phyloP scores from a whole-genome alignment of 2,888 invertebrate species.

The Trisateles emortualis region DNA sequence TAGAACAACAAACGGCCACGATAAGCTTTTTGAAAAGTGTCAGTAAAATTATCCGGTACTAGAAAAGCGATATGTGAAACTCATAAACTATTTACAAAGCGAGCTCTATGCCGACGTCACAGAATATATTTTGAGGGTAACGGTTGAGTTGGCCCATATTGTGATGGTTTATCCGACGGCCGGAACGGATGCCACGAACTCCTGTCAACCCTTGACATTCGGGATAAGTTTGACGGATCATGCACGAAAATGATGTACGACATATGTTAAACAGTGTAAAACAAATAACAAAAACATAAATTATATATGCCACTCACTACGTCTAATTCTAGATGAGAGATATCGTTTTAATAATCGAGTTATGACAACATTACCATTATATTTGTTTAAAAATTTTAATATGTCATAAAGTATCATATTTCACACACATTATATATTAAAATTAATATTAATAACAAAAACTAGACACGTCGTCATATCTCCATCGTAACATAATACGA shows the following conservation, averaged over 20 bases:
- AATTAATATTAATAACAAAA: constrained; percentile 55
- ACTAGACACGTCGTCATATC: constrained; percentile 47
- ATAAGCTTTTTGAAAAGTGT: constrained; percentile 64
- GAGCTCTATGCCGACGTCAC: constrained; percentile 44
- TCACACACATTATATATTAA: constrained; percentile 44
- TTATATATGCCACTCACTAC: constrained; percentile 40
- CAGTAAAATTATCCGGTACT: constrained; percentile 49
- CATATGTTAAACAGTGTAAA: constrained; percentile 61
- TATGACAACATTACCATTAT: constrained; percentile 51
- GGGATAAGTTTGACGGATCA: constrained; percentile 81
- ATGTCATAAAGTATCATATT: constrained; percentile 58
- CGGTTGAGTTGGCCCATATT: constrained; percentile 47
- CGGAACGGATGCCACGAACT: constrained; percentile 78
- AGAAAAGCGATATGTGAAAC: constrained; percentile 64
- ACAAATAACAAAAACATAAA: constrained; percentile 46
- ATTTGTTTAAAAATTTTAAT: constrained; percentile 46
- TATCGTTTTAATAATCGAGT: constrained; percentile 42
- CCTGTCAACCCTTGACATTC: constrained; percentile 83
- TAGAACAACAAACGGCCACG: constrained; percentile 27
- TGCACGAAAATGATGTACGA: constrained; percentile 72
- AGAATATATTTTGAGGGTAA: constrained; percentile 52
- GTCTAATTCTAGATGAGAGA: constrained; percentile 29
- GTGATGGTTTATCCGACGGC: constrained; percentile 72
- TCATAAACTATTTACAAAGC: constrained; percentile 49
- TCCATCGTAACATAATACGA: constrained; percentile 58